Percentiles rank a stretch among this genome's conserved stretches.
Conservation (phyloP, 2,113 vertebrate species). For the Thinocorus orbignyianus region DNA sequence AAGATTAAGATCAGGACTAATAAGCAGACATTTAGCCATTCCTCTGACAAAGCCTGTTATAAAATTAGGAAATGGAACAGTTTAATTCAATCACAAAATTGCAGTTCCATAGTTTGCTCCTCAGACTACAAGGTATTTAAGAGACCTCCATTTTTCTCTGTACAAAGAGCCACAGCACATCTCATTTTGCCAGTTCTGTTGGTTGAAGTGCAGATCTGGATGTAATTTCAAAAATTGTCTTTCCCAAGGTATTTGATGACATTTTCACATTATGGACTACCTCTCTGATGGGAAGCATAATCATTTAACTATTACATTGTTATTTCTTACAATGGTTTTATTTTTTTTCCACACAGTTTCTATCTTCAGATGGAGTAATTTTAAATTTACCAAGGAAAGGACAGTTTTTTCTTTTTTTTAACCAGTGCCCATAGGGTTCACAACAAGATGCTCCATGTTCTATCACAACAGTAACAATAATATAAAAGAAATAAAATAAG, state of each 20-base stretch:
- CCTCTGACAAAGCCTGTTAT: constrained; percentile 24
- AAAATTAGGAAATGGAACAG: constrained; percentile 29
- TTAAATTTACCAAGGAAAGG: not conserved
- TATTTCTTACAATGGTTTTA: constrained; percentile 1
- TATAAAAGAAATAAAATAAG: constrained; percentile 8
- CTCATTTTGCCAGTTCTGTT: not conserved
- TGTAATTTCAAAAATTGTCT: constrained; percentile 8
- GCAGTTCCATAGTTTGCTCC: not conserved
- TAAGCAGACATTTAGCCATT: constrained; percentile 32
- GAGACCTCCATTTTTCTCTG: not conserved
- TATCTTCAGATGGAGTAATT: not conserved
- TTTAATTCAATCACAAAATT: constrained; percentile 26
- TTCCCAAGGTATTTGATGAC: not conserved
- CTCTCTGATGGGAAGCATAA: constrained; percentile 18
- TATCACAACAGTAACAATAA: constrained; percentile 3
- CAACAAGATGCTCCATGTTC: not conserved
- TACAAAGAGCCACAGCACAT: not conserved
- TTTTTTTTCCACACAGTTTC: not conserved
- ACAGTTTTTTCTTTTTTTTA: not conserved
- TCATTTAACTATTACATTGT: constrained; percentile 1
- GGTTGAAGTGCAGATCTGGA: not conserved
- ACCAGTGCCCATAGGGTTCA: not conserved
- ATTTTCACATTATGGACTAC: constrained; percentile 27
- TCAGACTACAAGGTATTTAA: not conserved
- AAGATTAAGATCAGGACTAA: constrained; percentile 27